Base-by-base conservation (phyloP, 2,797 vertebrate species). In the Erethizon dorsatum region DNA sequence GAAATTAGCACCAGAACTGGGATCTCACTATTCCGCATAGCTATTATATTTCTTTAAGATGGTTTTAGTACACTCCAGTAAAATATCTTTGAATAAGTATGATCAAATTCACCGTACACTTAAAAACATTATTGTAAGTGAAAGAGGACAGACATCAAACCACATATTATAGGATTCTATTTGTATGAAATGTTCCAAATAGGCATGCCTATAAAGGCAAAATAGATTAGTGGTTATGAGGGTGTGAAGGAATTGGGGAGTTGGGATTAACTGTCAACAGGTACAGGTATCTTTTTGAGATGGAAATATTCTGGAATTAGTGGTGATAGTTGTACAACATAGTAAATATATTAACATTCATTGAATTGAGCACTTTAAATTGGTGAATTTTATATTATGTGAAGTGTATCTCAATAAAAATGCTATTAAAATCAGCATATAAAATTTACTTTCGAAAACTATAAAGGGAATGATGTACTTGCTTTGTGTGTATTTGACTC, bases 381-480 rank as follows among this genome's bases (percentile, higher is more conserved):
- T 83, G 22, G 26, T 88, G 41, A 45, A 61, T 88, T 92, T 83
- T 83, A 78, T 86, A 80, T 73, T 80, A 75, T 15, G 17, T 37
- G 37, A 85, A 92, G 10, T 63, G 2, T 52, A 84, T 61, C 50
- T 67, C 71, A 61, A 65, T 78, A 85, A 96, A 95, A 79, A 50
- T 71, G 2, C 22, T 80, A 71, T 83, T 91, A 92, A 95, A 93
- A 67, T 90, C 20, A 45, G 63, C 63, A 90, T 5, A 41, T 65
- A 83, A 95, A 84, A 85, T 78, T 50, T 88, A 86, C 88, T 97
- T 92, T 71, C 47, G 57, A 92, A 86, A 92, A 41, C 54, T 92
- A n/a, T 75, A 78, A 90, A 61, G 50, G 67, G 56, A 18, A 78
- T 88, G 82, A 63, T 90, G 9, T 67, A 18, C 93, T 95, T 90